Percentiles rank a stretch among this genome's conserved stretches.
phyloP scores from a whole-genome alignment of 2,113 vertebrate genomes.

The Psittacara wagleri region DNA sequence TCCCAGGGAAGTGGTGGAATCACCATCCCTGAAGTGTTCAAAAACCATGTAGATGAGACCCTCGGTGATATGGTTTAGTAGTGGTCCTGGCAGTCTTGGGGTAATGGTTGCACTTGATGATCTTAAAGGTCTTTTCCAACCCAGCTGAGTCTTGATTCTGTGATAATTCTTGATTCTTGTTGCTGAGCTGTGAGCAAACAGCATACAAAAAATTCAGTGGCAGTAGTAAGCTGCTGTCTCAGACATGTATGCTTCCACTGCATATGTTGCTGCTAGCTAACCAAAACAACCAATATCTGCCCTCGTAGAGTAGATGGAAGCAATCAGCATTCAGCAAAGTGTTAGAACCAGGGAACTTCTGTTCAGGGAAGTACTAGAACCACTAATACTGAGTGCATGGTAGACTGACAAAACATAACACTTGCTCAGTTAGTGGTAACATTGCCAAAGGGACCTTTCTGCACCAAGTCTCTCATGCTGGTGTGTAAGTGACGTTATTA shows the following conservation, averaged over 20 bases:
- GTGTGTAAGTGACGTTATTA: background rate
- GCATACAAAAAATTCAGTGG: background rate
- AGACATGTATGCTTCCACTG: background rate
- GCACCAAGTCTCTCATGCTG: background rate
- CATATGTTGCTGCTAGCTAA: background rate
- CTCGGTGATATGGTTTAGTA: too few species aligned
- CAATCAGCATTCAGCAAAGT: background rate
- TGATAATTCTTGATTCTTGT: background rate
- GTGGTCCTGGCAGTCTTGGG: too few species aligned
- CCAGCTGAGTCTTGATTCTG: too few species aligned
- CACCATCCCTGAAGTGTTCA: too few species aligned
- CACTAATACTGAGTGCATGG: background rate
- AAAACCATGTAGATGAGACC: too few species aligned
- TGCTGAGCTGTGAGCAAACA: background rate
- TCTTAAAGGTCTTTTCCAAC: too few species aligned
- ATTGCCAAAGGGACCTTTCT: background rate
- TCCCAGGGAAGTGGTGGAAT: too few species aligned
- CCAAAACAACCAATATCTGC: background rate
- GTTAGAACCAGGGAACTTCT: background rate
- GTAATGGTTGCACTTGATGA: too few species aligned
- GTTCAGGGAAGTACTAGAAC: background rate
- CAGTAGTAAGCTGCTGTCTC: background rate
- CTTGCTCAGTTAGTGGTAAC: background rate
- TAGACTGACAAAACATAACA: background rate
- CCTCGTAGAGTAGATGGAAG: background rate